Evolutionary conservation across 2,113 vertebrate species (phyloP).

Genomic region (Ameiurus melas): DNA sequence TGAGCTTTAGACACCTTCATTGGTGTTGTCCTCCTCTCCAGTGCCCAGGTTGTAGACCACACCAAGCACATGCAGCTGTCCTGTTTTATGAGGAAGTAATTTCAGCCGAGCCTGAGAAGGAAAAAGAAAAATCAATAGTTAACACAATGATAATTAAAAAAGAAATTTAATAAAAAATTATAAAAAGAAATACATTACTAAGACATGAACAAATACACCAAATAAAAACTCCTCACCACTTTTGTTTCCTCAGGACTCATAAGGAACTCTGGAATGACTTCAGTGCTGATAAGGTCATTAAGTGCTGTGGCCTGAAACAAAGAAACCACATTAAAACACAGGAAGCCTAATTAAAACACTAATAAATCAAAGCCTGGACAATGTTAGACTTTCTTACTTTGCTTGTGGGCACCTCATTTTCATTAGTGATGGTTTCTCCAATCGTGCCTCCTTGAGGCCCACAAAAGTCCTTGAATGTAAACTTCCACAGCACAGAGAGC

Average conservation of each 20-base stretch:
- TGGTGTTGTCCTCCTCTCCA: conserved; percentile 74
- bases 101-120: conserved; percentile 86
- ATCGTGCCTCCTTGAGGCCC: conserved; percentile 63
- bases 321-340: conserved; percentile 12
- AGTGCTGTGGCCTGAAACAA: conserved; percentile 67
- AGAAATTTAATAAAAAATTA: background rate
- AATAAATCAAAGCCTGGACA: background rate
- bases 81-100: conserved; percentile 91
- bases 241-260: conserved; percentile 90
- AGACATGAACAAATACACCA: background rate
- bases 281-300: conserved; percentile 80
- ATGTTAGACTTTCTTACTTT: conserved; percentile 23
- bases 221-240: conserved; percentile 74
- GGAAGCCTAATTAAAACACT: background rate
- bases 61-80: conserved; percentile 91
- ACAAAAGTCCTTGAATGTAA: conserved; percentile 77
- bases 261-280: conserved; percentile 88
- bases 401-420: conserved; percentile 63
- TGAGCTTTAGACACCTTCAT: conserved; percentile 72
- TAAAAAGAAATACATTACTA: background rate
- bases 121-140: background rate
- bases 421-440: conserved; percentile 77
- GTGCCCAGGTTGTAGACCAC: conserved; percentile 89
- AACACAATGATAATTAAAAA: background rate
- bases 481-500: conserved; percentile 91